Evolutionary conservation across 2,797 vertebrate genomes (phyloP), one percentile per base, ranked within the genome.

Genomic region (Podargus strigoides): DNA sequence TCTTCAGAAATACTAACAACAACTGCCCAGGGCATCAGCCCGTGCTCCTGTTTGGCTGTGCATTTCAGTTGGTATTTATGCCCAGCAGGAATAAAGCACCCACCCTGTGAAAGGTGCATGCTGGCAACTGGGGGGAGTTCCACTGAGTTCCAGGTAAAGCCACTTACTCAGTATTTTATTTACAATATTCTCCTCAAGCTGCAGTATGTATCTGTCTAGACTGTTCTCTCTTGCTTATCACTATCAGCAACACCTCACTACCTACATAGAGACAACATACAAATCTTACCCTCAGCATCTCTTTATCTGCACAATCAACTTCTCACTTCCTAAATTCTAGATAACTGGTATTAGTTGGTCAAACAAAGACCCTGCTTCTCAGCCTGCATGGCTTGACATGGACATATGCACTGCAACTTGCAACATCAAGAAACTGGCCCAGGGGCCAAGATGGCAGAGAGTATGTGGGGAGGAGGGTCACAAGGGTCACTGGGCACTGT

Each of bases 401-500:
- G 66, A 85, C 26, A 8, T 10, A 68, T 0, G 15, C 39, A 46
- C 30, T 69, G 75, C 26, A 56, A 73, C 66, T 46, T 72, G 18
- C 1, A 0, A 55, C 62, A 58, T 46, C 73, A 75, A 60, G 52
- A 60, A 53, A 73, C 42, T 27, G 69, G 73, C 50, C 36, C 41
- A 42, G 39, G 39, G 79, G 79, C 73, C 75, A 84, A 42, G 36
- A 41, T n/a, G 69, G 87, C 81, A 89, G 64, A 44, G n/a, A 14
- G 2, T 9, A 17, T 21, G 1, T 24, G 44, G 69, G 34, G 55
- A 84, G 52, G 41, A 88, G 36, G 76, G 87, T 94, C 66, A 62
- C 66, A 49, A 83, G 85, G 87, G 81, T 94, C 90, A 89, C n/a
- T 27, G 34, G 70, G 64, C 78, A 91, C 75, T 85, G 60, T 81